Conservation (phyloP, 2,888 invertebrate species). For the Steinernema scapterisci region DNA sequence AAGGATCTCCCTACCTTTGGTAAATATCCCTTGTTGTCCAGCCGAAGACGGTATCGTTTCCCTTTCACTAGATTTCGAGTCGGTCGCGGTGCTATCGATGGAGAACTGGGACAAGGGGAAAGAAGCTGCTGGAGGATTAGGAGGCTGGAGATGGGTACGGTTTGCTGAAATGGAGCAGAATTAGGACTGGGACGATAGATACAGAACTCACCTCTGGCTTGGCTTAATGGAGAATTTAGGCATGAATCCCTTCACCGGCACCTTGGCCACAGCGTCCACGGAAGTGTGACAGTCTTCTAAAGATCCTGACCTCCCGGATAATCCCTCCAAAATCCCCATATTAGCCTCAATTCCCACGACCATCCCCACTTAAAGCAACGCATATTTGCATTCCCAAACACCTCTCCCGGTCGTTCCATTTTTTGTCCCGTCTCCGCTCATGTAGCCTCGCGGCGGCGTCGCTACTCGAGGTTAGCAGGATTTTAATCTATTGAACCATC, state of each 20-base stretch:
- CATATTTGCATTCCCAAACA: too few species aligned
- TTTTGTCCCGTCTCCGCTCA: too few species aligned
- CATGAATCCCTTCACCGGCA: not conserved
- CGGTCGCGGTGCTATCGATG: not conserved
- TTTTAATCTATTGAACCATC: too few species aligned
- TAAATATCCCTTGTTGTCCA: not conserved
- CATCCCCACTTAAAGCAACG: too few species aligned
- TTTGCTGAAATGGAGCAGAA: not conserved
- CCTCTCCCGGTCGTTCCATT: too few species aligned
- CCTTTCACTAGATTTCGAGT: not conserved
- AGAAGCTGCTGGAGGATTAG: not conserved
- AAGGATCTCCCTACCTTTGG: not conserved
- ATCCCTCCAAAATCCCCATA: too few species aligned
- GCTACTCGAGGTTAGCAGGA: too few species aligned
- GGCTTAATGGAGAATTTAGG: conserved; percentile 29
- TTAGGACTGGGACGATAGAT: too few species aligned
- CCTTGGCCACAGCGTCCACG: not conserved
- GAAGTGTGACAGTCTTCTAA: too few species aligned
- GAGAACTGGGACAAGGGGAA: conserved; percentile 3
- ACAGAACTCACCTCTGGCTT: not conserved
- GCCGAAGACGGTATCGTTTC: not conserved
- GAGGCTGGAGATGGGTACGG: not conserved
- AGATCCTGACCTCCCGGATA: too few species aligned
- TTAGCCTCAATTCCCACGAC: too few species aligned
- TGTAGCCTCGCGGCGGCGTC: too few species aligned